Percentiles rank a stretch among this genome's conserved stretches.
Conservation (phyloP, 2,797 vertebrate genomes). For the Chaunax sp. region DNA sequence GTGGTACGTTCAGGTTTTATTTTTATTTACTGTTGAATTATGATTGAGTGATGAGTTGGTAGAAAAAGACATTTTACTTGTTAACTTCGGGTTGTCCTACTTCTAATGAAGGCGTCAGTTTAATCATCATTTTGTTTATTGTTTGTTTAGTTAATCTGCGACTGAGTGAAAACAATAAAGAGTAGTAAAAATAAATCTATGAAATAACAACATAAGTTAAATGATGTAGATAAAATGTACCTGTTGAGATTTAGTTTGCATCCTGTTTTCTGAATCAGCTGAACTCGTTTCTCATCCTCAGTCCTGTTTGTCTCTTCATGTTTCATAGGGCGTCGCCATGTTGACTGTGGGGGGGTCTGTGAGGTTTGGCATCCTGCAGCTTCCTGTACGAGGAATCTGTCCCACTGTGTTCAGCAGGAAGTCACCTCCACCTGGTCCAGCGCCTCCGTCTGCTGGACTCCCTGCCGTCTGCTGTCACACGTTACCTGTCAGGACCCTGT, state of each 20-base stretch:
- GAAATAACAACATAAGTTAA: too few relatives aligned
- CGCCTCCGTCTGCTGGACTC: not conserved
- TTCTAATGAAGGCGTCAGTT: too few relatives aligned
- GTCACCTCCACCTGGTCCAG: not conserved
- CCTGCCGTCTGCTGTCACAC: not conserved
- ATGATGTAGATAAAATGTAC: too few relatives aligned
- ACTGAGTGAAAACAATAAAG: too few relatives aligned
- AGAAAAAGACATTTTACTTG: too few relatives aligned
- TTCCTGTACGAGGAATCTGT: slow-evolving; percentile 12
- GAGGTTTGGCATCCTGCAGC: not conserved
- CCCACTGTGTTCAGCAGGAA: slow-evolving; percentile 2
- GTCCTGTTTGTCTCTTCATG: not conserved
- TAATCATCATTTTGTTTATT: too few relatives aligned
- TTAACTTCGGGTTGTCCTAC: too few relatives aligned
- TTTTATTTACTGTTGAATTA: not conserved
- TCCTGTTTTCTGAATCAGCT: too few relatives aligned
- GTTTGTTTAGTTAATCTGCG: too few relatives aligned
- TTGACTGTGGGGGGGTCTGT: not conserved
- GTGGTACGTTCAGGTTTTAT: slow-evolving; percentile 9
- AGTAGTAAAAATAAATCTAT: too few relatives aligned
- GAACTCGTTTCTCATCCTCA: not conserved
- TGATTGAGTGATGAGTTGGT: too few relatives aligned
- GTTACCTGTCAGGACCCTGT: not conserved
- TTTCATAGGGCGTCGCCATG: slow-evolving; percentile 41
- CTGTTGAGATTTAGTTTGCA: too few relatives aligned